Conservation (phyloP, 92 coral and sea anemone genomes). For the Phymanthus crucifer region DNA sequence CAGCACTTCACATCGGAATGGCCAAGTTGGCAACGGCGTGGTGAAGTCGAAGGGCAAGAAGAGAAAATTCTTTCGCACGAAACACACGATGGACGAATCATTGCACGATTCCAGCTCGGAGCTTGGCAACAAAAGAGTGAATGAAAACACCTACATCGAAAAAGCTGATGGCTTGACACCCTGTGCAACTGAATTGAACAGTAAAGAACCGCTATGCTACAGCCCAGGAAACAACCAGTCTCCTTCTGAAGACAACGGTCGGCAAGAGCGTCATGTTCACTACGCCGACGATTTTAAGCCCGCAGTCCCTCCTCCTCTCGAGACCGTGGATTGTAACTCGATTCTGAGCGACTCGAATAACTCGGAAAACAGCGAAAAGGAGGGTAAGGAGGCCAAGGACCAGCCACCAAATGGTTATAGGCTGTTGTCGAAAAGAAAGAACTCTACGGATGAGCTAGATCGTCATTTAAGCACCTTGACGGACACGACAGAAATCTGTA, state of each 20-base stretch:
- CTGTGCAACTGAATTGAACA: conserved; percentile 8
- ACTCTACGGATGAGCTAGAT: conserved; percentile 8
- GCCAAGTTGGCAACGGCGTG: conserved; percentile 27
- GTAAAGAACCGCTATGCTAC: not conserved
- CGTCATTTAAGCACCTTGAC: conserved; percentile 9
- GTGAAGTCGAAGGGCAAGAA: conserved; percentile 15
- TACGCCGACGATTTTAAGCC: conserved; percentile 14
- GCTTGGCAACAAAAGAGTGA: conserved; percentile 11
- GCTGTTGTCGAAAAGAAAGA: not conserved
- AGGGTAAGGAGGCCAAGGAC: not conserved
- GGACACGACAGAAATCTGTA: conserved; percentile 47
- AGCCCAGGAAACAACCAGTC: not conserved
- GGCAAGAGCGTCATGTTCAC: conserved; percentile 25
- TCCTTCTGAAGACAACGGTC: not conserved
- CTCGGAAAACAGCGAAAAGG: conserved; percentile 19
- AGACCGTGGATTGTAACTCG: conserved; percentile 13
- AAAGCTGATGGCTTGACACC: conserved; percentile 4
- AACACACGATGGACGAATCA: conserved; percentile 34
- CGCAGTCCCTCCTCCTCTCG: not conserved
- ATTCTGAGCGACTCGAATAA: conserved; percentile 36
- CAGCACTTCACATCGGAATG: conserved; percentile 12
- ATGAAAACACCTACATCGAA: conserved; percentile 27
- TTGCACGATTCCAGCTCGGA: conserved; percentile 32
- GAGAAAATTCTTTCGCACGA: conserved; percentile 17
- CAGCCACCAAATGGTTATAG: not conserved